Conservation (phyloP, 2,888 invertebrate species). For the Morpho deidamia region DNA sequence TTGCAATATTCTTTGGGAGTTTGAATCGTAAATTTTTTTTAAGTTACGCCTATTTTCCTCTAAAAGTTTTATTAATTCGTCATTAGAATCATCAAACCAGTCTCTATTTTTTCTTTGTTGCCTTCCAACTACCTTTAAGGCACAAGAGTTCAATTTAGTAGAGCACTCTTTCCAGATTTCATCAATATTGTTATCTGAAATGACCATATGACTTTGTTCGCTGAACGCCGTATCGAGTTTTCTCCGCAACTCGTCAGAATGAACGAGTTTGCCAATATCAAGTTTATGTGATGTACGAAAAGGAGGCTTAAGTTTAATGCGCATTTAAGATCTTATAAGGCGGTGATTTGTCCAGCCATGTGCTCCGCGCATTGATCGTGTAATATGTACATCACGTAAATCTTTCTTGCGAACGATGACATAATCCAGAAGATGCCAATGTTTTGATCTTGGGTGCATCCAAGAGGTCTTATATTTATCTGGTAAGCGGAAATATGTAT, state of each 20-base stretch:
- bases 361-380: background rate
- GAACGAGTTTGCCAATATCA: background rate
- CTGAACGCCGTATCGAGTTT: too few species aligned
- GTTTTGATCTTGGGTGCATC: slow-evolving; percentile 31
- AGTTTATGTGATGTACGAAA: background rate
- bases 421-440: slow-evolving; percentile 27
- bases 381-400: background rate
- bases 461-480: slow-evolving; percentile 27
- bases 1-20: background rate
- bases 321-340: background rate
- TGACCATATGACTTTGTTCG: background rate
- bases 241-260: too few species aligned
- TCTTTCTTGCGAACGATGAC: slow-evolving; percentile 9
- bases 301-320: background rate
- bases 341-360: background rate
- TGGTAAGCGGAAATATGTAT: slow-evolving; percentile 28
- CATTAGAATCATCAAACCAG: background rate
- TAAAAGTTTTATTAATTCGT: background rate
- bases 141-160: background rate
- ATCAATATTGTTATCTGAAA: background rate
- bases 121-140: background rate
- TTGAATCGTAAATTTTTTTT: background rate
- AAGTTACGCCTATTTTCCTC: background rate
- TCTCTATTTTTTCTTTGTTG: background rate
- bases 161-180: background rate